Percentiles rank a stretch among this genome's conserved stretches.
Evolutionary conservation across 2,113 vertebrate genomes (phyloP).

Genomic region (Nothobranchius furzeri): DNA sequence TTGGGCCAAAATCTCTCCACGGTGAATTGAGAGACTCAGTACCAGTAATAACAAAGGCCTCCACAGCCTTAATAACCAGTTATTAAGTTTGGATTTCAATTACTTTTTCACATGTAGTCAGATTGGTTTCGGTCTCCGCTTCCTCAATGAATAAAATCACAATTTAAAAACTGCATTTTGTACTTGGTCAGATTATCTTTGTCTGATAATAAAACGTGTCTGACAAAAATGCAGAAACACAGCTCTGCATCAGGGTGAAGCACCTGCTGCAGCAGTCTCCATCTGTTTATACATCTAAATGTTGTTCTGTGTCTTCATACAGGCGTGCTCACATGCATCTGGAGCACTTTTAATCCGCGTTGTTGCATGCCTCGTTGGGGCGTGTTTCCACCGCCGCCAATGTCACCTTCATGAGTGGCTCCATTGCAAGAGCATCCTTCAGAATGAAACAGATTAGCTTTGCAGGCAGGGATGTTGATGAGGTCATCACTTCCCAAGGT

Average conservation of each 20-base stretch:
- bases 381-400: constrained; percentile 57
- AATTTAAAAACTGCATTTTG: too few relatives aligned
- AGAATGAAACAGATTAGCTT: constrained; percentile 77
- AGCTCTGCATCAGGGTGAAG: constrained; percentile 7
- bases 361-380: constrained; percentile 23
- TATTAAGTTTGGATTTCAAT: too few relatives aligned
- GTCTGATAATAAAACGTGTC: too few relatives aligned
- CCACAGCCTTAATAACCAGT: too few relatives aligned
- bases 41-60: too few relatives aligned
- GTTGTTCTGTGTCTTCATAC: background rate
- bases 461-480: constrained; percentile 75
- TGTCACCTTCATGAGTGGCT: constrained; percentile 78
- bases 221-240: too few relatives aligned
- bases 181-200: too few relatives aligned
- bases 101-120: too few relatives aligned
- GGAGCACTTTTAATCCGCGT: constrained; percentile 25
- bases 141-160: too few relatives aligned
- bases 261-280: constrained; percentile 40
- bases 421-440: constrained; percentile 72
- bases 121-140: too few relatives aligned
- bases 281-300: background rate
- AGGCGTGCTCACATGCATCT: constrained; percentile 31
- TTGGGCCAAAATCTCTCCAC: too few relatives aligned
- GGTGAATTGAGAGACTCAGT: too few relatives aligned
- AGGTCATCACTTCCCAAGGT: constrained; percentile 79